Percentiles rank a stretch among this genome's conserved stretches.
These are phyloP conservation scores for Corapipo altera DNA, from an alignment of 2,113 vertebrate genomes.

Conservation along the genomic window DNA sequence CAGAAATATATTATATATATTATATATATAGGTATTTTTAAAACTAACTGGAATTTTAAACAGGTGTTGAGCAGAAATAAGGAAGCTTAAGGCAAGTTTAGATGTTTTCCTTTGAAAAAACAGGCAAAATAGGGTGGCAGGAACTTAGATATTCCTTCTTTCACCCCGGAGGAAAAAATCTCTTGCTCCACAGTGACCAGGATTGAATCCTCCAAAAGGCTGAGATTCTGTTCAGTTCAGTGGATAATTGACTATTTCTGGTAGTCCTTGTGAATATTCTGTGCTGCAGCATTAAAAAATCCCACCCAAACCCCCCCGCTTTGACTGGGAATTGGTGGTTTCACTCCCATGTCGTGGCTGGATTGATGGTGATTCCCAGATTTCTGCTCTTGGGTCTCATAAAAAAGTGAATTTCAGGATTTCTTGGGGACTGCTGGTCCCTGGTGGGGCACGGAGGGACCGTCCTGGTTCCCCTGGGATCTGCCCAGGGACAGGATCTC, in stretches of 20 bases:
- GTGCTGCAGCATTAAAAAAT: neutral
- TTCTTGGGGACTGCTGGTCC: accelerated
- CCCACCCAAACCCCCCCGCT: accelerated
- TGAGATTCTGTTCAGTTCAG: neutral
- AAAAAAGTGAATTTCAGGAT: accelerated
- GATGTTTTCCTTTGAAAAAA: neutral
- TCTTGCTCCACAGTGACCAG: neutral
- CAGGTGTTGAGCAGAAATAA: neutral
- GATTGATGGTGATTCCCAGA: accelerated
- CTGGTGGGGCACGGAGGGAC: accelerated
- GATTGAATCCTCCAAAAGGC: neutral
- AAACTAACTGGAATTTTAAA: constrained; percentile 64
- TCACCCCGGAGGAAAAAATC: neutral
- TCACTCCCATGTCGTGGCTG: accelerated
- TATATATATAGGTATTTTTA: constrained; percentile 51
- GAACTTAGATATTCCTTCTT: neutral
- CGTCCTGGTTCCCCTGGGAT: accelerated
- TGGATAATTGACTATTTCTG: neutral
- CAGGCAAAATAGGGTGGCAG: neutral
- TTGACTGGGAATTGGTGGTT: accelerated
- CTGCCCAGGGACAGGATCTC: neutral
- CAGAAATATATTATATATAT: constrained; percentile 48
- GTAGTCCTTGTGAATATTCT: neutral
- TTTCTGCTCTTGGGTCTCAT: neutral
- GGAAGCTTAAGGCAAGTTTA: neutral